Base-by-base conservation (phyloP, 2,113 vertebrate genomes). In the Spermophilus dauricus region DNA sequence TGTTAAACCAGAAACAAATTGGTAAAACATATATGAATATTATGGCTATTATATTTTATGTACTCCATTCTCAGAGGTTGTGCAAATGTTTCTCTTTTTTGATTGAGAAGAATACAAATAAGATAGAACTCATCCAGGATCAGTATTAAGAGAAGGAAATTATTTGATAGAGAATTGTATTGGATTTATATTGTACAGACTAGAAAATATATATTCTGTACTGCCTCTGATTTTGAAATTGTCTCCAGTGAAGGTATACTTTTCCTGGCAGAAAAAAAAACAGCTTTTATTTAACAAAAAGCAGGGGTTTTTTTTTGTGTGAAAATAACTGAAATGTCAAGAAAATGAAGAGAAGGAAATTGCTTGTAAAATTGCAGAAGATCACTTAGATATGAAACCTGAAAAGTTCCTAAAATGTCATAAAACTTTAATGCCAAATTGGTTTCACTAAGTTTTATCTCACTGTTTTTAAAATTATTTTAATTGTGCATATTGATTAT, bases 281-380 rank as follows among this genome's bases (percentile, higher is more conserved):
- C 17, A 85, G 48, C 45, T 92, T 95, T 95, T 80, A 86, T 90
- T 83, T 88, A 42, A 32, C 73, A 89, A 80, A 88, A 72, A 72
- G 72, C 42, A 39, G 51, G n/a, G 2, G n/a, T n/a, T n/a, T 53
- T 82, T 65, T 39, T 77, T 96, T 34, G 63, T 5, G 22, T 92
- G 72, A 93, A 91, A 87, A 91, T 88, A 86, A 69, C 69, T 87
- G 14, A 94, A 91, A 92, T 96, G 92, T 93, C 89, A 95, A 93
- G 45, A 80, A 96, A 90, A 96, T 90, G 85, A 84, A 73, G 69
- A 90, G 30, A 88, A 95, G 34, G 11, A 87, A 97, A 97, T 90
- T 97, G 89, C 63, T 91, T 96, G 67, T 53, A 92, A 95, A 95
- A 91, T 77, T 88, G 10, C 76, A 58, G 82, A 80, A 83, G 53